phyloP scores from a whole-genome alignment of 2,888 invertebrate genomes.

The Trissolcus brochymenae region DNA sequence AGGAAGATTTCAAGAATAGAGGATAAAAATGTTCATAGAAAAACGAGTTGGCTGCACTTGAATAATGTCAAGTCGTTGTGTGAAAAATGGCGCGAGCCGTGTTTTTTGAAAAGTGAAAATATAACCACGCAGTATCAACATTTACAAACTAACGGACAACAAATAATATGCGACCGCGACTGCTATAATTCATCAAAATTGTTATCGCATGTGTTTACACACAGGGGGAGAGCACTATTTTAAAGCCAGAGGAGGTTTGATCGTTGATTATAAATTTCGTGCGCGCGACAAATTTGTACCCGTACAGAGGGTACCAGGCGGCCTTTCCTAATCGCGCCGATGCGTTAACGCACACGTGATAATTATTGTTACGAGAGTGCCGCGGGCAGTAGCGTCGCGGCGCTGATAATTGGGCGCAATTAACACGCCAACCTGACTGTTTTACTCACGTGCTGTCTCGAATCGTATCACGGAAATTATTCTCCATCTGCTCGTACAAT shows the following conservation, averaged over 20 bases:
- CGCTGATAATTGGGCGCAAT: slow-evolving; percentile 53
- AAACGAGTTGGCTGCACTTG: too few relatives aligned
- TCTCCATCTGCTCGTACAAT: slow-evolving; percentile 38
- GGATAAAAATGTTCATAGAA: too few relatives aligned
- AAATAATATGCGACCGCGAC: too few relatives aligned
- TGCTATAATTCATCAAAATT: neutral
- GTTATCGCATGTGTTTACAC: slow-evolving; percentile 6
- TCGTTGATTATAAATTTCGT: neutral
- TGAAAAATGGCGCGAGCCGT: too few relatives aligned
- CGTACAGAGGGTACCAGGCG: neutral
- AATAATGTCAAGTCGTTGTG: too few relatives aligned
- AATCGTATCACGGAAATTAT: slow-evolving; percentile 49
- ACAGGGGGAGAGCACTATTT: neutral
- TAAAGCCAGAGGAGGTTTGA: neutral
- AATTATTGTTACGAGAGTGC: slow-evolving; percentile 39
- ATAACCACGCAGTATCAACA: too few relatives aligned
- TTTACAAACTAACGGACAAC: too few relatives aligned
- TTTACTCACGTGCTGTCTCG: slow-evolving; percentile 7
- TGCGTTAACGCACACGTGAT: slow-evolving; percentile 48
- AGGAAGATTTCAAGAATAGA: too few relatives aligned
- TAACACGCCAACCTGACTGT: slow-evolving; percentile 37
- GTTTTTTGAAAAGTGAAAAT: too few relatives aligned
- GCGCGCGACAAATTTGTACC: slow-evolving; percentile 21
- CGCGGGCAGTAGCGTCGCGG: slow-evolving; percentile 32
- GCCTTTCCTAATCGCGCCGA: slow-evolving; percentile 23